A percentile compares a stretch with the other conserved stretches of the same genome.
Evolutionary conservation across 2,797 vertebrate species (phyloP).

Genomic region (Rhabdophis nuchalis): DNA sequence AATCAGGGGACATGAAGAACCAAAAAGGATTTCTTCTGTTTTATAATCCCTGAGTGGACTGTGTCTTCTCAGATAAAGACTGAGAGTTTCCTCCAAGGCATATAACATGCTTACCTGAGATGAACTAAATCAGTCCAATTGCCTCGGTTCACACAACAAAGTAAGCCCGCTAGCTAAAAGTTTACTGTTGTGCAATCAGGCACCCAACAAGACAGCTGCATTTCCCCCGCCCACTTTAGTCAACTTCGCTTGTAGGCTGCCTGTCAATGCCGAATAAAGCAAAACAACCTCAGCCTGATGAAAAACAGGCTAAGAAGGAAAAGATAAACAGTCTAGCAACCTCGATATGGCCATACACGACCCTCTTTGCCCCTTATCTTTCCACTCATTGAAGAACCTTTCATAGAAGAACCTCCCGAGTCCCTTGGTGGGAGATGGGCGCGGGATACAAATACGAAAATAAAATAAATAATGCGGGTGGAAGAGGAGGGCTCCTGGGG

Average conservation of each 20-base stretch:
- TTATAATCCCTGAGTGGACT: not conserved
- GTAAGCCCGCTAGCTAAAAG: not conserved
- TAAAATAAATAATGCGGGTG: not conserved
- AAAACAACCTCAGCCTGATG: not conserved
- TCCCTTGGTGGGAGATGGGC: too few species aligned
- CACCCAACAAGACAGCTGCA: not conserved
- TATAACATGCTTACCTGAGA: not conserved
- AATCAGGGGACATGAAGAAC: not conserved
- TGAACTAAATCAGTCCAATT: not conserved
- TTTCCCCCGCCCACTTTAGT: not conserved
- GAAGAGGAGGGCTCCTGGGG: conserved; percentile 3
- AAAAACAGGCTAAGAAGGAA: not conserved
- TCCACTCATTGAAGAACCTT: not conserved
- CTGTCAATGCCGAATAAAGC: not conserved
- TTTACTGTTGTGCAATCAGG: not conserved
- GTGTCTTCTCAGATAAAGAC: not conserved
- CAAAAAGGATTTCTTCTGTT: not conserved
- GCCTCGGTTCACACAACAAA: not conserved
- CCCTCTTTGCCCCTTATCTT: not conserved
- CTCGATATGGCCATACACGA: too few species aligned
- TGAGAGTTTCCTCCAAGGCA: not conserved
- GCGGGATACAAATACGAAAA: too few species aligned
- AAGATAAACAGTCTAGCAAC: not conserved
- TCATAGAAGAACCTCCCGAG: too few species aligned
- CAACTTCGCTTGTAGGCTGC: not conserved